Conservation (phyloP, 2,113 vertebrate species). For the Bungarus multicinctus region DNA sequence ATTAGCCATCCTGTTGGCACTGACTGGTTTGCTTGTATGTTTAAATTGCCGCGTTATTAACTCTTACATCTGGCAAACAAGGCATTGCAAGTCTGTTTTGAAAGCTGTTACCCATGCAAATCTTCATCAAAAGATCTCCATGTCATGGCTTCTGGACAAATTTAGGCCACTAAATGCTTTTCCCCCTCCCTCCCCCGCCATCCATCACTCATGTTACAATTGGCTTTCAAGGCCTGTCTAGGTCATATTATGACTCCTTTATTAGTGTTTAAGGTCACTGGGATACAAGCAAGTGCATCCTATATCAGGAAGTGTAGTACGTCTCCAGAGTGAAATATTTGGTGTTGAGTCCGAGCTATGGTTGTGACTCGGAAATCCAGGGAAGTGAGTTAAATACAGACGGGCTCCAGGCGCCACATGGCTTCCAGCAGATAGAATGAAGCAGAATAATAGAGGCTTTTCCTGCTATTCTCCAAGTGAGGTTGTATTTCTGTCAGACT, state of each 20-base stretch:
- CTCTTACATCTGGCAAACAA: conserved; percentile 33
- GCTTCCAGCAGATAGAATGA: conserved; percentile 71
- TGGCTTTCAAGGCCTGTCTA: conserved; percentile 63
- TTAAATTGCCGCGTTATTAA: conserved; percentile 25
- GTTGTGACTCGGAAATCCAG: conserved; percentile 83
- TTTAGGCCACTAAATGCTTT: conserved; percentile 51
- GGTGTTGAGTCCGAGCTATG: conserved; percentile 69
- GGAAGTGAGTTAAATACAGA: conserved; percentile 75
- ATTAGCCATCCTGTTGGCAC: not conserved
- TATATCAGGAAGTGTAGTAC: conserved; percentile 83
- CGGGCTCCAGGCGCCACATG: conserved; percentile 77
- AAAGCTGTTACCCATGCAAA: conserved; percentile 45
- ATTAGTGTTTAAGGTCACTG: conserved; percentile 86
- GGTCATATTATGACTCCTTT: conserved; percentile 83
- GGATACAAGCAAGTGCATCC: conserved; percentile 88
- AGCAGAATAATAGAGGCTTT: conserved; percentile 77
- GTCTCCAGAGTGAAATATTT: conserved; percentile 83
- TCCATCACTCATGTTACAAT: conserved; percentile 49
- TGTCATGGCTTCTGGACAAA: conserved; percentile 46
- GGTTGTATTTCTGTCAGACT: conserved; percentile 71
- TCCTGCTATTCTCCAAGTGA: conserved; percentile 85
- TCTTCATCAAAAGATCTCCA: conserved; percentile 45
- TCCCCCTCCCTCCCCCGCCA: not conserved
- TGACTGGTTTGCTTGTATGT: not conserved
- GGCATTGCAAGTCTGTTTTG: conserved; percentile 32